Percentiles rank a stretch among this genome's conserved stretches.
phyloP scores from a whole-genome alignment of 2,797 vertebrate genomes.

The Threskiornis aethiopicus region DNA sequence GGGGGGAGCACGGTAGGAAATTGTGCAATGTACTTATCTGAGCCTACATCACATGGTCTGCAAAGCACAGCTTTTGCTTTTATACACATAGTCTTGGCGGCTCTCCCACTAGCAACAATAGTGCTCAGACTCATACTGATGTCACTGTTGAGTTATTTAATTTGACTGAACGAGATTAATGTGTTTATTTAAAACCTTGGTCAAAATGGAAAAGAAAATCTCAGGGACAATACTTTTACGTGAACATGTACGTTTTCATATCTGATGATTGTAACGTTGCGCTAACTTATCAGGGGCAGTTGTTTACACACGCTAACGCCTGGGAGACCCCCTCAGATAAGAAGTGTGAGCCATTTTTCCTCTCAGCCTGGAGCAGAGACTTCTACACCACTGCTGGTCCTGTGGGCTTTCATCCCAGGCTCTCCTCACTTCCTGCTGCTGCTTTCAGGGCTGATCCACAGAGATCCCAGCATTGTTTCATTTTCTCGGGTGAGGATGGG shows the following conservation, averaged over 20 bases:
- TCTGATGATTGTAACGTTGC: conserved; percentile 46
- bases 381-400: not conserved
- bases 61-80: conserved; percentile 39
- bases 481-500: not conserved
- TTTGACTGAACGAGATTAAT: conserved; percentile 69
- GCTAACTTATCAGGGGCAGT: conserved; percentile 63
- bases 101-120: conserved; percentile 64
- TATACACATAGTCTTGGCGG: conserved; percentile 53
- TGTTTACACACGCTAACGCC: conserved; percentile 39
- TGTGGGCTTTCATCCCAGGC: not conserved
- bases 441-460: not conserved
- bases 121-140: conserved; percentile 67
- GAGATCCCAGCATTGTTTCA: not conserved
- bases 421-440: not conserved
- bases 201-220: conserved; percentile 63
- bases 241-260: conserved; percentile 57
- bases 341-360: conserved; percentile 18
- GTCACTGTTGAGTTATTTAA: conserved; percentile 73
- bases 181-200: conserved; percentile 72
- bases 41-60: not conserved
- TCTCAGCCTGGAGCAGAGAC: not conserved
- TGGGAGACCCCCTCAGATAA: conserved; percentile 43
- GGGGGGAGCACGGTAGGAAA: not conserved
- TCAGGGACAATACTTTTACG: conserved; percentile 5
- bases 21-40: conserved; percentile 41